A percentile compares a stretch with the other conserved stretches of the same genome.
Conservation (phyloP, 2,888 invertebrate genomes). For the Sesia bembeciformis region DNA sequence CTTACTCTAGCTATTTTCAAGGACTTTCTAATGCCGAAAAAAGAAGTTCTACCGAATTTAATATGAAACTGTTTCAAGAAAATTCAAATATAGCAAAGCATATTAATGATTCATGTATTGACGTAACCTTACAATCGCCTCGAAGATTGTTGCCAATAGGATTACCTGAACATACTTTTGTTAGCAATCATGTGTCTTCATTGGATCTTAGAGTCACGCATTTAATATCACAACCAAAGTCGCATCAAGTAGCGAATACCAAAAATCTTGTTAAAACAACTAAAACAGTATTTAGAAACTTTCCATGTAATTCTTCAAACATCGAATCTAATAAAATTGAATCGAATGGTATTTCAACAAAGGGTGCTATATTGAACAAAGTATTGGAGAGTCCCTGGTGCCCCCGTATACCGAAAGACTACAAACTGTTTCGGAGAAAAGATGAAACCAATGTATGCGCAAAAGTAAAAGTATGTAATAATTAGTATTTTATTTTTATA, state of each 20-base stretch:
- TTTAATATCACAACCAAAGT: conserved; percentile 8
- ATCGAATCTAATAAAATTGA: not conserved
- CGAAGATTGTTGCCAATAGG: not conserved
- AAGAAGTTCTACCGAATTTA: not conserved
- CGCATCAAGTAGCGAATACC: not conserved
- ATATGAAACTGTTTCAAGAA: not conserved
- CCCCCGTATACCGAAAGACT: conserved; percentile 48
- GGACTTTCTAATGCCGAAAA: no score
- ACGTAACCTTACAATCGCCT: not conserved
- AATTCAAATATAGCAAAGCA: not conserved
- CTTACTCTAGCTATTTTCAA: no score
- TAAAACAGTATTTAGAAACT: not conserved
- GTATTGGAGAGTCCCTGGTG: conserved; percentile 76
- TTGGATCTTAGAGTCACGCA: conserved; percentile 15
- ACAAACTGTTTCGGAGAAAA: conserved; percentile 44
- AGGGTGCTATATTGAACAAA: conserved; percentile 56
- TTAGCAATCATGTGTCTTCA: conserved; percentile 6
- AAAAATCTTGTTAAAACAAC: not conserved
- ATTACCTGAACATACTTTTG: not conserved
- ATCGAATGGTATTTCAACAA: conserved; percentile 5
- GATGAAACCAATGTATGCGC: not conserved
- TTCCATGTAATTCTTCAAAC: not conserved
- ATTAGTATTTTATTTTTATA: not conserved
- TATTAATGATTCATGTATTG: not conserved
- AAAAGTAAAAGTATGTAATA: not conserved